Percentiles rank a stretch among this genome's conserved stretches.
phyloP scores from a whole-genome alignment of 2,797 vertebrate genomes.

The Lagocephalus sceleratus region DNA sequence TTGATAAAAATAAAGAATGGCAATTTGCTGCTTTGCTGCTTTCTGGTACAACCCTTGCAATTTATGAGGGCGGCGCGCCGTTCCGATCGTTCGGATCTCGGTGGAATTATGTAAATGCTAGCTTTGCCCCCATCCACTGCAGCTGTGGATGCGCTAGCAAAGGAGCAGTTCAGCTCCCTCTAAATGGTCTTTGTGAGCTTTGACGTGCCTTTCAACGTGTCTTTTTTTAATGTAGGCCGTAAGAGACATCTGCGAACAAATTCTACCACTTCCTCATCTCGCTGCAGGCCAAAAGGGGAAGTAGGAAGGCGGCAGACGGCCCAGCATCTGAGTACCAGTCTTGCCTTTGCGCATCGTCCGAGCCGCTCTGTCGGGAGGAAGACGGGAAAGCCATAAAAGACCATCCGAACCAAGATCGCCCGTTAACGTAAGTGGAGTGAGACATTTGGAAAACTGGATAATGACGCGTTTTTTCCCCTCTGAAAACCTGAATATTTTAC shows the following conservation, averaged over 20 bases:
- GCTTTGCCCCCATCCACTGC: no score
- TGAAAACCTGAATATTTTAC: no score
- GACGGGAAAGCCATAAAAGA: no score
- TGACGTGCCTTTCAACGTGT: no score
- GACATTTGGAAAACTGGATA: background rate
- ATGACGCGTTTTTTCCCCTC: no score
- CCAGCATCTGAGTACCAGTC: background rate
- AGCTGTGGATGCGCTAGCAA: no score
- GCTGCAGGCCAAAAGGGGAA: slow-evolving; percentile 61
- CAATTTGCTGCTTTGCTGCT: background rate
- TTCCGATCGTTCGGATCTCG: background rate
- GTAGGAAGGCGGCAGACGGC: slow-evolving; percentile 32
- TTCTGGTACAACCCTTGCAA: background rate
- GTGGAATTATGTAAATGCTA: background rate
- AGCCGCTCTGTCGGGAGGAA: background rate
- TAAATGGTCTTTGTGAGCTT: no score
- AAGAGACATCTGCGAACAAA: no score
- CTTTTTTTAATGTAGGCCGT: no score
- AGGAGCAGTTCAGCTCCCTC: no score
- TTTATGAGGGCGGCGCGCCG: background rate
- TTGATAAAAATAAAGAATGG: background rate
- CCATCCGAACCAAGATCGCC: slow-evolving; percentile 30
- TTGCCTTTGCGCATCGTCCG: background rate
- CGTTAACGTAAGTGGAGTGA: slow-evolving; percentile 35
- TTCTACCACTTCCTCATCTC: slow-evolving; percentile 52